Percentiles rank a stretch among this genome's conserved stretches.
phyloP scores from a whole-genome alignment of 2,113 vertebrate genomes.

The Actenoides lindsayi region DNA sequence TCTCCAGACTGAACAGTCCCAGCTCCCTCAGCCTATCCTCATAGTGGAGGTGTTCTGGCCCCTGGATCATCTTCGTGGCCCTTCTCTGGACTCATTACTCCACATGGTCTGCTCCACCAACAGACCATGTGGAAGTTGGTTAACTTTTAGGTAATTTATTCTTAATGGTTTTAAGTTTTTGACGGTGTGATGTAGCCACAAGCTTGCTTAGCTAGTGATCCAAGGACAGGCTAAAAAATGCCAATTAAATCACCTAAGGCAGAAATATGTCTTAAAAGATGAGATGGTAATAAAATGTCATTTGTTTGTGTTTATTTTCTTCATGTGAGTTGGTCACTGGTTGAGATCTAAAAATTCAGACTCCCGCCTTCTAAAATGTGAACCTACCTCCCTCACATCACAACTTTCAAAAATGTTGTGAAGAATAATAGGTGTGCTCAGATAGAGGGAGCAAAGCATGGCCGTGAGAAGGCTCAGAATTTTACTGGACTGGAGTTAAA shows the following conservation, averaged over 20 bases:
- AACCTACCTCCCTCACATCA: not conserved
- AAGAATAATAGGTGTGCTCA: not conserved
- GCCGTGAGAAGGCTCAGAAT: not conserved
- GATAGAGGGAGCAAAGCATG: not conserved
- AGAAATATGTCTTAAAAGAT: not conserved
- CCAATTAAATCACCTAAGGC: not conserved
- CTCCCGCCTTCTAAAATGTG: not conserved
- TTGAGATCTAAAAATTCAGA: not conserved
- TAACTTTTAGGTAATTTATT: not conserved
- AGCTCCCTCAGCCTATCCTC: too few relatives aligned
- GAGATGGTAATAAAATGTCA: not conserved
- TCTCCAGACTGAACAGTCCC: too few relatives aligned
- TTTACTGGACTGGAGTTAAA: not conserved
- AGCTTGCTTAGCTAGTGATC: not conserved
- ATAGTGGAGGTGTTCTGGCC: too few relatives aligned
- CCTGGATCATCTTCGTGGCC: too few relatives aligned
- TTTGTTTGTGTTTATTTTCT: not conserved
- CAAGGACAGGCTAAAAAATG: not conserved
- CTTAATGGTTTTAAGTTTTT: not conserved
- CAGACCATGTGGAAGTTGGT: not conserved
- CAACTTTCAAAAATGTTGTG: not conserved
- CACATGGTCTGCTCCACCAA: not conserved
- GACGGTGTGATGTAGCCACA: not conserved
- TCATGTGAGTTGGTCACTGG: not conserved
- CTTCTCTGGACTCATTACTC: too few relatives aligned